Conservation (phyloP, 92 coral and sea anemone species). For the Parazoanthus darwini region DNA sequence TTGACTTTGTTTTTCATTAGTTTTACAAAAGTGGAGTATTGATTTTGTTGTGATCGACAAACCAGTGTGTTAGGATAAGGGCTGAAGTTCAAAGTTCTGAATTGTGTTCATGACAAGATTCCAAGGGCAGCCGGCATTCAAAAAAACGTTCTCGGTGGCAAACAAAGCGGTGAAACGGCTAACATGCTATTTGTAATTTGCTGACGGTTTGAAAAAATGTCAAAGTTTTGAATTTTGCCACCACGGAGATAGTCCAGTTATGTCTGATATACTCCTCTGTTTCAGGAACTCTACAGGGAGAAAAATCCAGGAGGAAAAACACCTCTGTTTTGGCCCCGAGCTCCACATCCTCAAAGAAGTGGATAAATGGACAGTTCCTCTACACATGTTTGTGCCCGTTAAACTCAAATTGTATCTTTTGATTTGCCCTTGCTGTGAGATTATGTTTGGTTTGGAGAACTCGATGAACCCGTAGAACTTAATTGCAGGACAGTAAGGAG, state of each 20-base stretch:
- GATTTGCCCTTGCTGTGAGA: not conserved
- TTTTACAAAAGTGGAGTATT: too few species aligned
- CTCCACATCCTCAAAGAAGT: conserved; percentile 55
- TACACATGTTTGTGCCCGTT: conserved; percentile 74
- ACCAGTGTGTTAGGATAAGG: too few species aligned
- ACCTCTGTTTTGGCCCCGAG: conserved; percentile 27
- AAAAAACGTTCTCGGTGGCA: too few species aligned
- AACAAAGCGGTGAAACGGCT: too few species aligned
- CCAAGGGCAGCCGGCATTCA: too few species aligned
- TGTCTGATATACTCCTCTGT: not conserved
- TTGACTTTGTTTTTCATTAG: too few species aligned
- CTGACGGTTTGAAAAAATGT: too few species aligned
- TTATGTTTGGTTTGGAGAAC: not conserved
- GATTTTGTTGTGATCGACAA: too few species aligned
- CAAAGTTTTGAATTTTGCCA: too few species aligned
- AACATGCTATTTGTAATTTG: too few species aligned
- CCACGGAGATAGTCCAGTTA: not conserved
- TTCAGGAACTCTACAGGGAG: conserved; percentile 11
- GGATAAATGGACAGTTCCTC: conserved; percentile 63
- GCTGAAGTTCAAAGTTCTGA: too few species aligned
- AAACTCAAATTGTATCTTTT: conserved; percentile 90
- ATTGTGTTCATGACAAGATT: too few species aligned
- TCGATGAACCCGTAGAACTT: not conserved
- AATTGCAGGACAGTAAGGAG: not conserved
- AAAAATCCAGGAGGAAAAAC: not conserved